Percentiles rank a stretch among this genome's conserved stretches.
phyloP scores from a whole-genome alignment of 2,113 vertebrate genomes.

The Leuciscus idus region DNA sequence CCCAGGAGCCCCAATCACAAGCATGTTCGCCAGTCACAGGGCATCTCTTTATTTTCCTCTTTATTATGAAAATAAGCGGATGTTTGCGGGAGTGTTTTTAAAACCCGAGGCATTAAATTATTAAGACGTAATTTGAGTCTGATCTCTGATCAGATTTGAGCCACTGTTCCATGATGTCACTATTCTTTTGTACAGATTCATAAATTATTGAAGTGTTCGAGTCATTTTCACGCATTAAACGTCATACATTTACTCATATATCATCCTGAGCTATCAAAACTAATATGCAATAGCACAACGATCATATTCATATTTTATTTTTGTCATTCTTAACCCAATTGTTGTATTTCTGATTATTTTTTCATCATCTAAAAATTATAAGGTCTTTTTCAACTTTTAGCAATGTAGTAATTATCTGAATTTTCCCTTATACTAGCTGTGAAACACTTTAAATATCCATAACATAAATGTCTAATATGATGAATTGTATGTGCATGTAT shows the following conservation, averaged over 20 bases:
- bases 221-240: background rate
- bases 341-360: too few relatives aligned
- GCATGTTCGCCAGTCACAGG: background rate
- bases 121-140: background rate
- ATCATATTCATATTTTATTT: too few relatives aligned
- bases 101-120: background rate
- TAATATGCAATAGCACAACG: too few relatives aligned
- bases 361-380: too few relatives aligned
- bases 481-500: background rate
- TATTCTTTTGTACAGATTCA: background rate
- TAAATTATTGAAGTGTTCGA: background rate
- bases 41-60: background rate
- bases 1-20: background rate
- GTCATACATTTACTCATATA: too few relatives aligned
- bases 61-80: background rate
- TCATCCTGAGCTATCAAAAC: too few relatives aligned
- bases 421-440: too few relatives aligned
- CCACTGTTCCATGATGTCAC: conserved; percentile 1
- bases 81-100: background rate
- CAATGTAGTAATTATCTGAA: too few relatives aligned
- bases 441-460: background rate
- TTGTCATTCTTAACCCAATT: too few relatives aligned
- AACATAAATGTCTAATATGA: background rate
- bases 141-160: background rate
- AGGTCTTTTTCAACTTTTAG: too few relatives aligned